These are phyloP conservation scores for Triplophysa dalaica DNA, from an alignment of 2,113 vertebrate genomes.

Conservation along the genomic window DNA sequence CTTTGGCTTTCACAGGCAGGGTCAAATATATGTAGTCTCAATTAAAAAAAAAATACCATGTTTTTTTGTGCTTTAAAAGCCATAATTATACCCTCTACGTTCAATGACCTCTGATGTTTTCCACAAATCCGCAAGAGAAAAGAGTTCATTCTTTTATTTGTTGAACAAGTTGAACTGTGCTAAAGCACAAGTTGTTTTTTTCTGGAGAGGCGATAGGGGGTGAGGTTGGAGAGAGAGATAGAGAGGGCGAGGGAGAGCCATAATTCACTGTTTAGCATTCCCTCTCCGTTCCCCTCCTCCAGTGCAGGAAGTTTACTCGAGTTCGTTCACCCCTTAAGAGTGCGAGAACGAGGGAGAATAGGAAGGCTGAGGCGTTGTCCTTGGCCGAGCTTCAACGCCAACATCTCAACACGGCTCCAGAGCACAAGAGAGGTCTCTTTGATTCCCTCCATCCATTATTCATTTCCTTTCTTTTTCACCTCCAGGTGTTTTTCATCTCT, in stretches of 20 bases:
- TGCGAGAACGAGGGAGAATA: neutral
- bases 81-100: no score
- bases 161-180: no score
- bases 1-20: no score
- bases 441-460: neutral
- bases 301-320: conserved; percentile 22
- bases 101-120: no score
- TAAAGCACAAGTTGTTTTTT: neutral
- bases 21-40: no score
- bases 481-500: neutral
- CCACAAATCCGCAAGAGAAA: no score
- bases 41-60: no score
- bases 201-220: neutral
- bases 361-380: conserved; percentile 27
- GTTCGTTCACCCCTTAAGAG: conserved; percentile 42
- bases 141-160: no score
- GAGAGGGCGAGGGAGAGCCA: neutral
- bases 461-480: neutral
- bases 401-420: conserved; percentile 17
- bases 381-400: conserved; percentile 43
- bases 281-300: conserved; percentile 14
- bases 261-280: conserved; percentile 44
- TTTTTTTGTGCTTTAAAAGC: no score
- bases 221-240: neutral
- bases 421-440: conserved; percentile 39